Percentiles rank a stretch among this genome's conserved stretches.
These are phyloP conservation scores for Panulirus ornatus DNA, from an alignment of 1,140 invertebrate species.

Conservation along the genomic window DNA sequence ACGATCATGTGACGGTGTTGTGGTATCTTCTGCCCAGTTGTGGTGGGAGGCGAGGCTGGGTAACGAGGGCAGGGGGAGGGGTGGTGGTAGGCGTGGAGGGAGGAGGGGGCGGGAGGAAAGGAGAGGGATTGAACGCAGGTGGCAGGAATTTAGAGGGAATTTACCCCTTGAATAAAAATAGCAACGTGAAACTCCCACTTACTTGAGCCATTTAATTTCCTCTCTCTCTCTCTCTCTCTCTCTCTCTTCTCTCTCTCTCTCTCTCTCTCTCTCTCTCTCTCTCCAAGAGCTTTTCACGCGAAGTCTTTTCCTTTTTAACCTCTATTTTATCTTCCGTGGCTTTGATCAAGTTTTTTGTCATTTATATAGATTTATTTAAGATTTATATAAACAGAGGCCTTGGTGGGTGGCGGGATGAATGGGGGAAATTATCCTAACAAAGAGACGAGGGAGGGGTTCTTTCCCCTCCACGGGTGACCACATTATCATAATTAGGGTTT, in stretches of 20 bases:
- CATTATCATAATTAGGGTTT: neutral
- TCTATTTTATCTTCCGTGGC: neutral
- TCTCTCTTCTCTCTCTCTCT: slow-evolving; percentile 19
- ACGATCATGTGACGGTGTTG: too few species aligned
- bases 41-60: too few species aligned
- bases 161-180: too few species aligned
- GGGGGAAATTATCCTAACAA: neutral
- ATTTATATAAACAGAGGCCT: neutral
- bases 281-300: neutral
- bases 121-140: too few species aligned
- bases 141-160: too few species aligned
- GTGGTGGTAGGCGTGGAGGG: too few species aligned
- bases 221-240: slow-evolving; percentile 18
- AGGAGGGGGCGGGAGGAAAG: too few species aligned
- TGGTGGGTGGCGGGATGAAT: neutral
- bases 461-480: neutral
- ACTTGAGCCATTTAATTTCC: neutral
- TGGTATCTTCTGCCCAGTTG: too few species aligned
- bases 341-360: neutral
- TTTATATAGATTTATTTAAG: neutral
- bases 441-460: neutral
- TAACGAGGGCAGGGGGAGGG: too few species aligned
- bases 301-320: neutral
- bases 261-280: slow-evolving; percentile 21
- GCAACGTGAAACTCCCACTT: neutral